Evolutionary conservation across 2,113 vertebrate species (phyloP), one percentile per base, ranked within the genome.

Genomic region (Phyllopteryx taeniolatus): DNA sequence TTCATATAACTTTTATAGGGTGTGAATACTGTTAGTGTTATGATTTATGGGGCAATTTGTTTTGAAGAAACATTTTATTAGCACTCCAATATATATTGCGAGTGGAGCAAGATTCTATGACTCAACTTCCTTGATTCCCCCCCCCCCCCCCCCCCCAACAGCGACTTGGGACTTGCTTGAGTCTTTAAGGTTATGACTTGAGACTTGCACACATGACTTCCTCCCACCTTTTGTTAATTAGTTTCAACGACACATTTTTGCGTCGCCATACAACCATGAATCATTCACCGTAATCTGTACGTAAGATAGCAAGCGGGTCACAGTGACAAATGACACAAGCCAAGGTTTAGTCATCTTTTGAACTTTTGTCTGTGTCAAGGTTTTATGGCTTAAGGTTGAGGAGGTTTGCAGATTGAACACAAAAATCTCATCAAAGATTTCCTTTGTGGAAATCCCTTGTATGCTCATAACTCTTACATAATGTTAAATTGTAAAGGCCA

Each of bases 281-380:
- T 84, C 54, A 85, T 80, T 75, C 43, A 79, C 79, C 33, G 57
- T 68, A 47, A 61, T n/a, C 60, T 64, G 43, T 72, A 53, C 62
- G 54, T 20, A 61, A 65, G 62, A 71, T 35, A 49, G 56, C 33
- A 44, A 49, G 56, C 27, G 39, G 82, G 86, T 87, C 85, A 86
- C 57, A 0, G 68, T 85, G 85, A 87, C 79, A 83, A 63, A 71
- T 60, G 73, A 56, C 76, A 76, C 68, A 44, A 67, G 49, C 3
- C 6, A 62, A 60, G 68, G 72, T 79, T 54, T 46, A 17, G 63
- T 76, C 73, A 66, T 56, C 2, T n/a, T 70, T 61, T 79, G 82
- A 72, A 75, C 42, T 33, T 82, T 79, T 63, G n/a, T 70, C 22
- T 43, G 57, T 43, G 69, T 80, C 19, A 43, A 68, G 74, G n/a